These are phyloP conservation scores for Microplitis deprimator DNA, from an alignment of 2,888 invertebrate species.

Conservation along the genomic window DNA sequence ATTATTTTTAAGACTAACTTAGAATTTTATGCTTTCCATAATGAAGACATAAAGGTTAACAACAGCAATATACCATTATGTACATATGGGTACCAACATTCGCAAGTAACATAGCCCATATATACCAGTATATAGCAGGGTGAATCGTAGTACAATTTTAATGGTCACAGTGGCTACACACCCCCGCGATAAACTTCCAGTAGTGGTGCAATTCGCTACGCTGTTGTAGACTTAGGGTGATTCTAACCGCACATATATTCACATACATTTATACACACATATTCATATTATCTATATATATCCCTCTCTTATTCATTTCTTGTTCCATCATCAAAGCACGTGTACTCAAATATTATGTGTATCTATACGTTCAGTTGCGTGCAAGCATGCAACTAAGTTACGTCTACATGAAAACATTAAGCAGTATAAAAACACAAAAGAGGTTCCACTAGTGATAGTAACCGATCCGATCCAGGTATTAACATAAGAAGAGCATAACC, in stretches of 20 bases:
- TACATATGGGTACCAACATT: slow-evolving; percentile 27
- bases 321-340: slow-evolving; percentile 7
- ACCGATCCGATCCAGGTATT: slow-evolving; percentile 65
- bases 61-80: slow-evolving; percentile 2
- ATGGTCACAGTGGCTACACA: slow-evolving; percentile 69
- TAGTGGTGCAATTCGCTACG: slow-evolving; percentile 66
- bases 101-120: background rate
- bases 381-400: slow-evolving; percentile 31
- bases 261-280: slow-evolving; percentile 39
- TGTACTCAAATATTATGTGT: background rate
- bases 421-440: slow-evolving; percentile 36
- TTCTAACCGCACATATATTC: slow-evolving; percentile 26
- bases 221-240: slow-evolving; percentile 49
- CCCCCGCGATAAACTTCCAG: slow-evolving; percentile 67
- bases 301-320: background rate
- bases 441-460: slow-evolving; percentile 47
- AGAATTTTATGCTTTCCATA: slow-evolving; percentile 64
- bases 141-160: slow-evolving; percentile 59
- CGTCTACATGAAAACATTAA: slow-evolving; percentile 15
- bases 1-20: slow-evolving; percentile 50
- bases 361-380: slow-evolving; percentile 34
- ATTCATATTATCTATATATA: slow-evolving; percentile 6
- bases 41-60: slow-evolving; percentile 49
- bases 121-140: slow-evolving; percentile 24
- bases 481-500: slow-evolving; percentile 68